phyloP scores from a whole-genome alignment of 2,797 vertebrate species.

The Lerista edwardsae region DNA sequence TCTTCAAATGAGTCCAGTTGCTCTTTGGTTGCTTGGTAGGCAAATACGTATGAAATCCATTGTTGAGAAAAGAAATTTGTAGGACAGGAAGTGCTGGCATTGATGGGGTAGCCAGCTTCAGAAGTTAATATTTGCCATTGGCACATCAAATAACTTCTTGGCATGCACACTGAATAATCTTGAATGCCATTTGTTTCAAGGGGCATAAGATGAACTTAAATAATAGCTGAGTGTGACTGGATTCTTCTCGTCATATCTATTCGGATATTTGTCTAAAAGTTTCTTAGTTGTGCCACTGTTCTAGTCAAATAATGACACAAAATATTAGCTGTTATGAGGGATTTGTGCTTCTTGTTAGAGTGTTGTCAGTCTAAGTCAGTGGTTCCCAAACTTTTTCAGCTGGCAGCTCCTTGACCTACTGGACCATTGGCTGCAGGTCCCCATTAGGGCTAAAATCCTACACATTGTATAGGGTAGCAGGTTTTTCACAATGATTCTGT shows the following conservation, averaged over 20 bases:
- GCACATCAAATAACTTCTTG: not conserved
- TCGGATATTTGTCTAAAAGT: not conserved
- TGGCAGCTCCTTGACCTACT: no score
- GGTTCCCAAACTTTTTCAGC: no score
- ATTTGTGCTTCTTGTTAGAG: not conserved
- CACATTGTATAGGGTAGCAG: no score
- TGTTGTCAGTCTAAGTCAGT: not conserved
- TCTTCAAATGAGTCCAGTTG: not conserved
- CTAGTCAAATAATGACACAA: not conserved
- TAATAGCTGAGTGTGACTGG: not conserved
- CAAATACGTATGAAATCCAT: no score
- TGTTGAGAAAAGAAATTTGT: not conserved
- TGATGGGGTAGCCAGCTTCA: not conserved
- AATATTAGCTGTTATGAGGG: not conserved
- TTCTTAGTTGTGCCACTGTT: not conserved
- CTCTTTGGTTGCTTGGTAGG: not conserved
- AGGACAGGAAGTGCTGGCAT: not conserved
- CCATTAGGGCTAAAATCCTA: no score
- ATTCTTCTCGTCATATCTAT: not conserved
- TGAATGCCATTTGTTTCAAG: not conserved
- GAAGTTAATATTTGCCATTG: not conserved
- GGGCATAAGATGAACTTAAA: not conserved
- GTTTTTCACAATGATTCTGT: no score
- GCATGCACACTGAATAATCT: not conserved
- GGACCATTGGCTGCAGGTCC: no score